These are phyloP conservation scores for Hippocampus guttulatus DNA, from an alignment of 2,113 vertebrate species.

Conservation along the genomic window DNA sequence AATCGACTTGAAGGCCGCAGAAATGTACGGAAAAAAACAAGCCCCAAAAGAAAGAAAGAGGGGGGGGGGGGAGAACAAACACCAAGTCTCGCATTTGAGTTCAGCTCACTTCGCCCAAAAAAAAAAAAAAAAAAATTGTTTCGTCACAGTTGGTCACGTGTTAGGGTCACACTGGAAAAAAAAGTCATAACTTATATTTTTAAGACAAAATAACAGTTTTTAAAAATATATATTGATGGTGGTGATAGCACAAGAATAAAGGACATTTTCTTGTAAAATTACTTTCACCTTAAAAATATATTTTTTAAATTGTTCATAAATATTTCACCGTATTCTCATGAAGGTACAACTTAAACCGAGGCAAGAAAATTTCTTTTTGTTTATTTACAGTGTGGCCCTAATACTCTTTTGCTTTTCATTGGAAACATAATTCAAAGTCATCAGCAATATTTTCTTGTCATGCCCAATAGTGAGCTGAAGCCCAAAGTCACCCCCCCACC, in stretches of 20 bases:
- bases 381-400: no score
- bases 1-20: constrained; percentile 7
- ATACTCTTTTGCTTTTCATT: no score
- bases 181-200: neutral
- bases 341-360: neutral
- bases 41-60: no score
- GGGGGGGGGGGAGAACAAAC: neutral
- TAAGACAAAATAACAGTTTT: no score
- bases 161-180: neutral
- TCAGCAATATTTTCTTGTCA: neutral
- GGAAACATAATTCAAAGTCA: neutral
- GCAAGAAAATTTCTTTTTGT: no score
- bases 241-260: neutral
- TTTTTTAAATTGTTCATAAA: no score
- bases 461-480: neutral
- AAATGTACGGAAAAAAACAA: neutral
- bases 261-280: no score
- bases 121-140: no score
- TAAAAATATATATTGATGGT: neutral
- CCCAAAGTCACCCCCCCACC: no score
- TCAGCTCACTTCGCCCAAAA: constrained; percentile 21
- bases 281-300: no score
- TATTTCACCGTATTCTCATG: neutral
- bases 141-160: neutral
- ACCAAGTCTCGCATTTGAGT: constrained; percentile 20